Evolutionary conservation across 1,140 invertebrate species (phyloP).

Genomic region (Nasonia longicornis): DNA sequence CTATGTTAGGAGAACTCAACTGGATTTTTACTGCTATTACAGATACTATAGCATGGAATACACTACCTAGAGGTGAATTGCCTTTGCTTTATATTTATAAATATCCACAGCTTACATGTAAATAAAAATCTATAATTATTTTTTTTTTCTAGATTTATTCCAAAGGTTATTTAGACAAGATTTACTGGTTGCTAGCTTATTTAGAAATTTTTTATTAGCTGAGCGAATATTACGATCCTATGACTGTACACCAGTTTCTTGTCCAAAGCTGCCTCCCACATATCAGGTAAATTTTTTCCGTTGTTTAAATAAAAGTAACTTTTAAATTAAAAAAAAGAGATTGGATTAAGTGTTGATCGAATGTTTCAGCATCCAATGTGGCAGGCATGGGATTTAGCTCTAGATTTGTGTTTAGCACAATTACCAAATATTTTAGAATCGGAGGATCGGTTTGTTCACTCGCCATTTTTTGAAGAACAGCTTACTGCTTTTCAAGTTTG

Average conservation of each 20-base stretch:
- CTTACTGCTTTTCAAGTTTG: slow-evolving; percentile 98
- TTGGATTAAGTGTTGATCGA: slow-evolving; percentile 14
- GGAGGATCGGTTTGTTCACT: slow-evolving; percentile 78
- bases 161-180: slow-evolving; percentile 98
- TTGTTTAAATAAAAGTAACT: not conserved
- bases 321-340: not conserved
- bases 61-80: slow-evolving; percentile 80
- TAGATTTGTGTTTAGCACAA: slow-evolving; percentile 93
- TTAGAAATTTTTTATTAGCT: slow-evolving; percentile 96
- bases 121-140: slow-evolving; percentile 45
- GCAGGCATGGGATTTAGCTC: slow-evolving; percentile 97
- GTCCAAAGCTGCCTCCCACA: slow-evolving; percentile 89
- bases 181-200: slow-evolving; percentile 96
- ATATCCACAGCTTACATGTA: slow-evolving; percentile 27
- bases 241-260: slow-evolving; percentile 94
- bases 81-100: not conserved
- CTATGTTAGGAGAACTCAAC: slow-evolving; percentile 98
- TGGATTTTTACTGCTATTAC: slow-evolving; percentile 99
- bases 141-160: slow-evolving; percentile 83
- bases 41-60: slow-evolving; percentile 99
- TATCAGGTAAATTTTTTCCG: slow-evolving; percentile 74
- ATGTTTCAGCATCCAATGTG: slow-evolving; percentile 82
- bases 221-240: slow-evolving; percentile 96
- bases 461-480: slow-evolving; percentile 98
- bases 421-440: slow-evolving; percentile 81